Base-by-base conservation (phyloP, 35 echinoderm and acorn worm genomes). In the Acanthaster planci region DNA sequence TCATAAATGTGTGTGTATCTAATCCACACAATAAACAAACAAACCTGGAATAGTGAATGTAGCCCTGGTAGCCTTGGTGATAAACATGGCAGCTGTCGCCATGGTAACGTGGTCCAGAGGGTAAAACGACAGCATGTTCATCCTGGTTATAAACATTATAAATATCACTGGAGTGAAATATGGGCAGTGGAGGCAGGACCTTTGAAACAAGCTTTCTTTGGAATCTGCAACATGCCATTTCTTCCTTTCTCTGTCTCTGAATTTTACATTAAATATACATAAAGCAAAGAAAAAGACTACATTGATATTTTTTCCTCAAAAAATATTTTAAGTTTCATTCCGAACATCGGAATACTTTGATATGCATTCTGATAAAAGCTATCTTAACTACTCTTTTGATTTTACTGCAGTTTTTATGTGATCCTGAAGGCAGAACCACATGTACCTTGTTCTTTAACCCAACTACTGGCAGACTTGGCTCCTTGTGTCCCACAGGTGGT, bases 101-200 rank as follows among this genome's bases (percentile, higher is more conserved):
- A 90, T 84, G 82, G 82, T 67, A 85, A 72, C 81, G 76, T 16
- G 39, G 60, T 52, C 88, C 80, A 38, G 35, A 67, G 0, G 80
- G 82, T 40, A 90, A 57, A 37, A 36, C 40, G 35, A 80, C 78
- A 9, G 32, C 55, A 30, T 26, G 64, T 14, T 83, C 78, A 77
- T 77, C 23, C 60, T 86, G 44, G 8, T 50, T 38, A 47, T 12
- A 47, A 47, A 12, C 12, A 47, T 47, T 47, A 47, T 47, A 47
- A 47, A 47, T 47, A 47, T 47, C 42, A 47, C 12, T 47, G 42
- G 42, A 47, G 12, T 47, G 42, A 12, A 47, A 47, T 47, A 47
- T 47, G 42, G 4, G 4, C 42, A 47, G 4, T 47, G 42, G 4
- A 12, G 42, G 12, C 12, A 47, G 12, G 42, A 47, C 12, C 42